Evolutionary conservation across 2,888 invertebrate species (phyloP), one percentile per base, ranked within the genome.

Genomic region (Synanthedon vespiformis): DNA sequence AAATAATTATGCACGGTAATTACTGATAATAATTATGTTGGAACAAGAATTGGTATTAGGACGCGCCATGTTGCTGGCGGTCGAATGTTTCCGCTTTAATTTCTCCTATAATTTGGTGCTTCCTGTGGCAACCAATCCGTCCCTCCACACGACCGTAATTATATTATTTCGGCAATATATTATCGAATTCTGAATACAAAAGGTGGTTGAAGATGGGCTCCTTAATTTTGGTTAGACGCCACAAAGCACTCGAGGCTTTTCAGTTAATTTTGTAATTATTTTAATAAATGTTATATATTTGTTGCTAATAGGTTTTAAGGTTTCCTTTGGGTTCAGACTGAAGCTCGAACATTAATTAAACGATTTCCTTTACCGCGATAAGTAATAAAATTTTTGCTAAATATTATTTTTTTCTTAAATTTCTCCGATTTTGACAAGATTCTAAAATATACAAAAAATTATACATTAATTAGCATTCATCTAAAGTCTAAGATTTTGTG

Each of bases 81-180:
- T 84, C 87, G 85, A 87, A 86, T 87, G 87, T 86, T 87, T 86
- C 87, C 87, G 84, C 83, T 87, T 87, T 87, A 87, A 87, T 87
- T 87, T 87, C 87, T 87, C 81, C 80, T 71, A 77, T 87, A 87
- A 87, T 87, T 86, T 84, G 83, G 76, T 73, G 75, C 79, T 85
- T 86, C 87, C 87, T 83, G 80, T 74, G 76, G 68, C 72, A 77
- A 74, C 80, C 85, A 85, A 86, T 86, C 85, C 84, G 77, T 83
- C 84, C 81, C 80, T 81, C 79, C 85, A 81, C 81, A 68, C 77
- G 74, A 71, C 78, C 79, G 72, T 87, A 87, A 87, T 87, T 86
- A 86, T 86, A 87, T 87, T 87, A 87, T 87, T 86, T 87, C 84
- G 85, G 82, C 83, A 80, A 87, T 86, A 85, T 84, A 87, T 87